Conservation (phyloP, 1,140 invertebrate species). For the Macrocentrus cingulum region DNA sequence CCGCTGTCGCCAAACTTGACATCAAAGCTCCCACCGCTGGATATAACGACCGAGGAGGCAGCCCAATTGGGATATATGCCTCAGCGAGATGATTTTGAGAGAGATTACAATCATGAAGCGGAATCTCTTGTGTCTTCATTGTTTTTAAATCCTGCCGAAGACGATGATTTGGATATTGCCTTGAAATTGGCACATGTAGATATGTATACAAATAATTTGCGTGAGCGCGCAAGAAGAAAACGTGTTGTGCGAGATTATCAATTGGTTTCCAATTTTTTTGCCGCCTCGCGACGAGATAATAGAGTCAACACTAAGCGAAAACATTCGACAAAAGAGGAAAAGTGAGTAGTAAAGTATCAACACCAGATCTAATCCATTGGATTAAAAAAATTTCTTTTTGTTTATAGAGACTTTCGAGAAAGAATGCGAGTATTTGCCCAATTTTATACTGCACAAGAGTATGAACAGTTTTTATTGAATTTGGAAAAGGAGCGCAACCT, state of each 20-base stretch:
- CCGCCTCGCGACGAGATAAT: constrained; percentile 59
- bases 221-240: constrained; percentile 86
- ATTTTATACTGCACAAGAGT: constrained; percentile 82
- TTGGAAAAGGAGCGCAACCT: constrained; percentile 83
- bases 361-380: no score
- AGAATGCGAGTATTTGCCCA: constrained; percentile 82
- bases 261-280: constrained; percentile 78
- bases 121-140: constrained; percentile 85
- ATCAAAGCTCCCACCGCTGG: constrained; percentile 72
- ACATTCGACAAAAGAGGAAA: constrained; percentile 73
- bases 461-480: constrained; percentile 75
- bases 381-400: no score
- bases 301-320: constrained; percentile 63
- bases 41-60: constrained; percentile 81
- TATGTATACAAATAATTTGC: constrained; percentile 82
- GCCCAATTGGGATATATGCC: constrained; percentile 93
- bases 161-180: constrained; percentile 86
- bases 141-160: constrained; percentile 73
- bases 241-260: constrained; percentile 84
- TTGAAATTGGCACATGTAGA: constrained; percentile 71
- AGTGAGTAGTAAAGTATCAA: constrained; percentile 59
- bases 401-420: constrained; percentile 77
- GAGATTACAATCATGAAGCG: constrained; percentile 91
- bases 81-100: constrained; percentile 92
- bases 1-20: constrained; percentile 77